Evolutionary conservation across 2,888 invertebrate species (phyloP).

Genomic region (Dasysyrphus tricinctus): DNA sequence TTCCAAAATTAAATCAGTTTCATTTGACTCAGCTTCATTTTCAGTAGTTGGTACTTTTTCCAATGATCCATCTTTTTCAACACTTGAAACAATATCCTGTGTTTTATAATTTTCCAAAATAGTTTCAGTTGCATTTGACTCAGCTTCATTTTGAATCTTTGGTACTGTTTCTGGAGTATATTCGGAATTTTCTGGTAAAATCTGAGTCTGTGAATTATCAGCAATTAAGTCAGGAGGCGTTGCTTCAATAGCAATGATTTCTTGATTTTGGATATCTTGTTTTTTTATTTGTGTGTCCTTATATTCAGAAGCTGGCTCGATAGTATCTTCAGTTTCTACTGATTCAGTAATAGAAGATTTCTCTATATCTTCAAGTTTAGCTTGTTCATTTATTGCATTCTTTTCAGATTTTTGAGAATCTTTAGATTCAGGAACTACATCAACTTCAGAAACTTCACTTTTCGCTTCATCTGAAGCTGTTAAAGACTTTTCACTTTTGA

Average conservation of each 20-base stretch:
- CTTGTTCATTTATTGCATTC: neutral
- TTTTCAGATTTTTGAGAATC: neutral
- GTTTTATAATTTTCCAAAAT: neutral
- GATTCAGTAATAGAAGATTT: neutral
- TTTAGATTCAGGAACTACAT: neutral
- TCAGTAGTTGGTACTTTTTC: too few species aligned
- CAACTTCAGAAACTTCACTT: neutral
- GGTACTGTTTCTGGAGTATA: neutral
- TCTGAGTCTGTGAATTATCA: neutral
- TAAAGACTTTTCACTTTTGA: neutral
- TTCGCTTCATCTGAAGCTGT: neutral
- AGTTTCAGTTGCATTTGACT: neutral
- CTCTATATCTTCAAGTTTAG: neutral
- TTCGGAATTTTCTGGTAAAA: neutral
- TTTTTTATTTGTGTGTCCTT: neutral
- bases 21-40: too few species aligned
- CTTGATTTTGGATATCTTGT: neutral
- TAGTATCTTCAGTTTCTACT: neutral
- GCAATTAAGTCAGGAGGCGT: neutral
- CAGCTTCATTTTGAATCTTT: neutral
- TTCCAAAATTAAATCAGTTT: too few species aligned
- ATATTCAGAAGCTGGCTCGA: neutral
- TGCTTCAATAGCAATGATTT: neutral
- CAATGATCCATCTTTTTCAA: neutral
- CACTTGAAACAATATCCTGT: neutral